Evolutionary conservation across 2,888 invertebrate species (phyloP), one percentile per base, ranked within the genome.

Genomic region (Epinotia demarniana): DNA sequence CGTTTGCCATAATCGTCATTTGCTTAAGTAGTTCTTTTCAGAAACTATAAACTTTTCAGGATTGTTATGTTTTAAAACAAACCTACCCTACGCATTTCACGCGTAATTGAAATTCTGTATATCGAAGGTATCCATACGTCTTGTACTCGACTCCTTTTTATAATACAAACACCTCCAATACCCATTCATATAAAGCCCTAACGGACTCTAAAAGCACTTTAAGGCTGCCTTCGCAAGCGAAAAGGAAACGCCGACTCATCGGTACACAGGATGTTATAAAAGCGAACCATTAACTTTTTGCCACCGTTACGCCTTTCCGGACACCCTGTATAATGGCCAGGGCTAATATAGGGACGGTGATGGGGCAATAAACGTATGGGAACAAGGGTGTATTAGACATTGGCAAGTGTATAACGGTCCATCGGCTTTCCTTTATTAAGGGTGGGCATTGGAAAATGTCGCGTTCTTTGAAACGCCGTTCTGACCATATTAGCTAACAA

Each of bases 241-340:
- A 68, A 68, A 68, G 58, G 69, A 69, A 69, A 69, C 46, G 69
- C 69, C 58, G 69, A 69, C 23, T 69, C 69, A 69, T 69, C 66
- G 23, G 58, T 58, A 60, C 23, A 69, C 69, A 69, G 69, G 69
- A 60, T 69, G 69, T 27, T 69, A 69, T 69, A 60, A 69, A 69
- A 46, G 69, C 69, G 60, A 43, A n/a, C 69, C 69, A 69, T 69
- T 69, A 69, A 69, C 69, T 69, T 69, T 69, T 69, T 60, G 69
- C 69, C 69, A 46, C 69, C 69, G 69, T 69, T 69, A 69, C 69
- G 69, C 58, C 69, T 69, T 69, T 69, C 69, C 69, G 69, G 69
- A 46, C 69, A 69, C 46, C 43, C 69, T 69, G 69, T 69, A 66
- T 53, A 69, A 69, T 69, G 69, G 68, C 39, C 68, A 43, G 19